A percentile compares a stretch with the other conserved stretches of the same genome.
These are phyloP conservation scores for Aptenodytes forsteri DNA, from an alignment of 2,113 vertebrate species.

Conservation along the genomic window DNA sequence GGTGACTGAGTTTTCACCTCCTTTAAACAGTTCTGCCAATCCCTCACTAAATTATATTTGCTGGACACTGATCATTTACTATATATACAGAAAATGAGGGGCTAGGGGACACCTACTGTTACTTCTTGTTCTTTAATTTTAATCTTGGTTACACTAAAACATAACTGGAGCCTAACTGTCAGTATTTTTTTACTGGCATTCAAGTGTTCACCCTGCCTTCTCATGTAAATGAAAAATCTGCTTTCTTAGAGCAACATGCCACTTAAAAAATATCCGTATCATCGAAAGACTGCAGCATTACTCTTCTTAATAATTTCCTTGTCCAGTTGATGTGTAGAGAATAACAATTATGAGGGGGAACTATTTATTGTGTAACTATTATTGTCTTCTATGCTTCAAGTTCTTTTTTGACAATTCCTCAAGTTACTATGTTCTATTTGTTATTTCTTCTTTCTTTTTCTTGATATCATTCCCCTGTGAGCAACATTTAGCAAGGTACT, in stretches of 20 bases:
- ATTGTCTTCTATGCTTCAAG: not conserved
- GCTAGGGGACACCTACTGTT: not conserved
- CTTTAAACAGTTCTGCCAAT: not conserved
- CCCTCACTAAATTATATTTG: not conserved
- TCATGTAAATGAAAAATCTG: not conserved
- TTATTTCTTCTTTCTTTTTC: not conserved
- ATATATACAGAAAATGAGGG: not conserved
- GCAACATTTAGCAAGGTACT: not conserved
- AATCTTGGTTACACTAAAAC: not conserved
- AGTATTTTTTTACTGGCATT: not conserved
- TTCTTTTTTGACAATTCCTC: not conserved
- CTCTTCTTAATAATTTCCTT: not conserved
- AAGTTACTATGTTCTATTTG: not conserved
- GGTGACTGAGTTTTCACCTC: not conserved
- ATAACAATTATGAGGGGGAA: not conserved
- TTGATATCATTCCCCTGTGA: not conserved
- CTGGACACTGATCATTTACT: not conserved
- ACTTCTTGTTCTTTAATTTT: not conserved
- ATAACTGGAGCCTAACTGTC: not conserved
- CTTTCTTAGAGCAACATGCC: not conserved
- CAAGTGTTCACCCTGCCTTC: not conserved
- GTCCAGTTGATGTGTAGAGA: not conserved
- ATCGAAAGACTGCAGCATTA: not conserved
- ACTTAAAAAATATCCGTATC: not conserved
- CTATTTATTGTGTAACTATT: not conserved